Conservation (phyloP, 2,888 invertebrate genomes). For the Drosophila quasianomalipes region DNA sequence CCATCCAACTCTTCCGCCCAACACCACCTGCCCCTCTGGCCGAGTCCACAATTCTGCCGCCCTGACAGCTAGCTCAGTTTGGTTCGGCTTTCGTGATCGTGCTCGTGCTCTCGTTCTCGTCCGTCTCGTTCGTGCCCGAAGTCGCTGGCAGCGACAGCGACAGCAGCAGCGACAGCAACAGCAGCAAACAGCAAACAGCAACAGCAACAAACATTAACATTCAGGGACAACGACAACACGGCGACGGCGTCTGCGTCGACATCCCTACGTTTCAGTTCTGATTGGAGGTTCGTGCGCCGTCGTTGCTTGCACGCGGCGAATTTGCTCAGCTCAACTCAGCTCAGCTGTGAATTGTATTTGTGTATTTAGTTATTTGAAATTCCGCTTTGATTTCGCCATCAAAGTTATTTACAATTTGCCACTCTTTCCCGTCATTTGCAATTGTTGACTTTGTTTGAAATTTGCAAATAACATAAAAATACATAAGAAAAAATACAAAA, state of each 20-base stretch:
- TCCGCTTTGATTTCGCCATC: slow-evolving; percentile 56
- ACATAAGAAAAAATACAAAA: slow-evolving; percentile 19
- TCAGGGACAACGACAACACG: slow-evolving; percentile 76
- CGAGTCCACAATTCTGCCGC: slow-evolving; percentile 39
- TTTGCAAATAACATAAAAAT: slow-evolving; percentile 47
- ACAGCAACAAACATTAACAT: slow-evolving; percentile 63
- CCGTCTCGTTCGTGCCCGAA: slow-evolving; percentile 41
- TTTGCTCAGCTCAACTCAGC: slow-evolving; percentile 68
- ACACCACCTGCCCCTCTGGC: slow-evolving; percentile 26
- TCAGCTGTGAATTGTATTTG: slow-evolving; percentile 63
- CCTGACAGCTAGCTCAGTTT: slow-evolving; percentile 49
- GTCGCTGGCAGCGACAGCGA: slow-evolving; percentile 24
- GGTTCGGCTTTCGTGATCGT: slow-evolving; percentile 62
- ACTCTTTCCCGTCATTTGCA: slow-evolving; percentile 40
- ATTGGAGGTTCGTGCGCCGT: slow-evolving; percentile 83
- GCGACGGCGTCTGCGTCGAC: slow-evolving; percentile 73
- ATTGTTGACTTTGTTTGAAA: slow-evolving; percentile 55
- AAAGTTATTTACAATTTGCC: slow-evolving; percentile 33
- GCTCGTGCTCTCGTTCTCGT: slow-evolving; percentile 64
- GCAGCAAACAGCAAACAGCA: slow-evolving; percentile 25
- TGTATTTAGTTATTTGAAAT: slow-evolving; percentile 47
- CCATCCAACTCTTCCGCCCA: slow-evolving; percentile 58
- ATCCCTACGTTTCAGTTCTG: slow-evolving; percentile 84
- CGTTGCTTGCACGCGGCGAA: slow-evolving; percentile 77
- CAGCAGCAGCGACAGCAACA: slow-evolving; percentile 3